phyloP scores from a whole-genome alignment of 2,888 invertebrate genomes.

The Papilio demoleus region DNA sequence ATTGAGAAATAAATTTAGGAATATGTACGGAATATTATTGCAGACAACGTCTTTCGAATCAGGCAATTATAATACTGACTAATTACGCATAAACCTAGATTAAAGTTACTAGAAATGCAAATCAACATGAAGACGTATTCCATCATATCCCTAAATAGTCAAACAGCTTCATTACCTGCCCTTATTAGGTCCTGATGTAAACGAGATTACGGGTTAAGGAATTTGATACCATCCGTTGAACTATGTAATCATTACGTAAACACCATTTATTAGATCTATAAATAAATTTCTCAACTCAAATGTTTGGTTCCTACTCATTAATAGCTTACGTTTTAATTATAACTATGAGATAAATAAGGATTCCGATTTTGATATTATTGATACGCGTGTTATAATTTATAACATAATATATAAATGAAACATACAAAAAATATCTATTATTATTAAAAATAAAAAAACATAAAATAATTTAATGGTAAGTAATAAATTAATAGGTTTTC shows the following conservation, averaged over 20 bases:
- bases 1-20: too few species aligned
- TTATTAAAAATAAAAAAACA: too few species aligned
- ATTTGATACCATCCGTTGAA: slow-evolving; percentile 1
- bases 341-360: too few species aligned
- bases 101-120: not conserved
- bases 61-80: too few species aligned
- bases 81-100: not conserved
- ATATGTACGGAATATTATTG: too few species aligned
- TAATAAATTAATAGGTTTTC: not conserved
- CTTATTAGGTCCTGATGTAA: not conserved
- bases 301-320: not conserved
- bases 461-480: not conserved
- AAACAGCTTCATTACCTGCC: not conserved
- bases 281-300: not conserved
- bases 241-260: not conserved
- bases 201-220: not conserved
- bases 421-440: too few species aligned
- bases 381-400: too few species aligned
- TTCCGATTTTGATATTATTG: too few species aligned
- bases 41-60: too few species aligned
- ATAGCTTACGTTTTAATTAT: not conserved
- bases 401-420: too few species aligned
- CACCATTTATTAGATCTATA: not conserved
- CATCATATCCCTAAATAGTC: not conserved
- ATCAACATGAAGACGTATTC: not conserved